Base-by-base conservation (phyloP, 2,797 vertebrate species). In the Phoebastria nigripes region DNA sequence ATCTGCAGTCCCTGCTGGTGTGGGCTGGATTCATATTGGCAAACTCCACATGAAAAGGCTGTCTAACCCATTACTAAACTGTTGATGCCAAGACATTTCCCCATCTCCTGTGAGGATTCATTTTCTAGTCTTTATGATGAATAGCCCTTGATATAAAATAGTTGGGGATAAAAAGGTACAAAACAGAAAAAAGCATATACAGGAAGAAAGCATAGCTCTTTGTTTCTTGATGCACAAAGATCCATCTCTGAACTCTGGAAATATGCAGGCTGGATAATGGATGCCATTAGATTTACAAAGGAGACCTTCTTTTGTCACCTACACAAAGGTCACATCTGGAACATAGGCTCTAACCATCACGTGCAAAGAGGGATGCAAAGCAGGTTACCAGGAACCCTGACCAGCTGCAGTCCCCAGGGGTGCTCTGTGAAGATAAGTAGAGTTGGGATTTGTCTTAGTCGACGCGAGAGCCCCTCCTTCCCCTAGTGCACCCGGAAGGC, bases 41-140 rank as follows among this genome's bases (percentile, higher is more conserved):
- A 93, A 92, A 81, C 61, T 92, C 84, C 82, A 81, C 78, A 62
- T 83, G 90, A 81, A 86, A 97, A 89, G 71, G 54, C 87, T 94
- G 67, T 94, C 92, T 92, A 90, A 90, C 76, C 87, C 84, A 72
- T 93, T 96, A 92, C 79, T 90, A 69, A 95, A 90, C 69, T 93
- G 84, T 89, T 79, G 89, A 93, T 93, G 93, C 86, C 86, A 93
- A 90, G 88, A 87, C 52, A 89, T 89, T 91, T 89, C 69, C n/a
- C 76, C 41, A 10, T 83, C 81, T 95, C 93, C 89, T 93, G 71
- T 77, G 74, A 93, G 86, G 59, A 92, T 94, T 92, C 78, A 69
- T 93, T 96, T 95, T 66, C 44, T 42, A 54, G 54, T 82, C 90
- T 83, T 93, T 86, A 66, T 63, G 91, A 93, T 85, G 72, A 96